Conservation (phyloP, 2,888 invertebrate genomes). For the Opisthograptis luteolata region DNA sequence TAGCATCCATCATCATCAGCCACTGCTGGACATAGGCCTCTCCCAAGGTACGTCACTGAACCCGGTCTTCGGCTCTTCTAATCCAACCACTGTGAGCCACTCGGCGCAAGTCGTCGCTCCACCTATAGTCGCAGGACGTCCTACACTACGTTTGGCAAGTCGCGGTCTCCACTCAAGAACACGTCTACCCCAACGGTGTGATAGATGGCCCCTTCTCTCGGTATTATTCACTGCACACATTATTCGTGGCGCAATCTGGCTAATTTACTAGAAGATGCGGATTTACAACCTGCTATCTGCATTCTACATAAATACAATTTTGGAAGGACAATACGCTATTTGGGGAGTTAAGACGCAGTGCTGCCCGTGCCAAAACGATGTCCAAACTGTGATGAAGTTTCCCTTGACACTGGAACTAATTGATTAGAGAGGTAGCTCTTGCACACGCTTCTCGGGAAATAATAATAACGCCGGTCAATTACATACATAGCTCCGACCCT, state of each 20-base stretch:
- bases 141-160: too few relatives aligned
- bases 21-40: too few relatives aligned
- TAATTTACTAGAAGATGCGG: slow-evolving; percentile 32
- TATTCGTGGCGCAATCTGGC: slow-evolving; percentile 24
- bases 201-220: slow-evolving; percentile 29
- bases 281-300: slow-evolving; percentile 24
- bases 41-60: too few relatives aligned
- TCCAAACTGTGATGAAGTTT: slow-evolving; percentile 13
- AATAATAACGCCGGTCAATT: too few relatives aligned
- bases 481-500: too few relatives aligned
- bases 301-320: slow-evolving; percentile 41
- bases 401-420: slow-evolving; percentile 6
- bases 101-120: too few relatives aligned
- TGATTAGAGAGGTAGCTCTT: neutral
- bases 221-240: slow-evolving; percentile 43
- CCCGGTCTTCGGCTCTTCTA: too few relatives aligned
- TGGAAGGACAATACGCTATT: slow-evolving; percentile 53
- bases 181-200: too few relatives aligned
- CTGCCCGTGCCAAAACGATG: slow-evolving; percentile 21
- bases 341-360: slow-evolving; percentile 43
- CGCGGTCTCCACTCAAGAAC: too few relatives aligned
- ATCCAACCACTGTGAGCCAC: too few relatives aligned
- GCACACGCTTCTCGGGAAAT: neutral
- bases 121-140: too few relatives aligned
- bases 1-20: too few relatives aligned